Percentiles rank a stretch among this genome's conserved stretches.
Conservation (phyloP, 2,113 vertebrate species). For the Scophthalmus maximus region DNA sequence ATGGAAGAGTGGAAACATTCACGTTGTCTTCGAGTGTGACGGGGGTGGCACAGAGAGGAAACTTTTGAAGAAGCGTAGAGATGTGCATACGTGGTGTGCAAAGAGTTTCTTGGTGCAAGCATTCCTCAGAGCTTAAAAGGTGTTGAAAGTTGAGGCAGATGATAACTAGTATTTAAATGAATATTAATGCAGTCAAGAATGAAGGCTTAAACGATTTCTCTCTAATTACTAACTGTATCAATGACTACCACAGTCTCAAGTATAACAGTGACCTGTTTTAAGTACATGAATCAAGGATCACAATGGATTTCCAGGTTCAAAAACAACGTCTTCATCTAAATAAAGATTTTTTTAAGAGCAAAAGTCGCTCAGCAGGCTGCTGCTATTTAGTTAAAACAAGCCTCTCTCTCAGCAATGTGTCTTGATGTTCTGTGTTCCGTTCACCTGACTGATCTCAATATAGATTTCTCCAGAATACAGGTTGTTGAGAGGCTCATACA, state of each 20-base stretch:
- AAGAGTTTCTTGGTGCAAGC: background rate
- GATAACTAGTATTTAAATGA: too few relatives aligned
- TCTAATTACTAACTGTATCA: conserved; percentile 19
- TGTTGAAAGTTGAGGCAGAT: too few relatives aligned
- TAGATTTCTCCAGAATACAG: conserved; percentile 45
- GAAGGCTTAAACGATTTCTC: background rate
- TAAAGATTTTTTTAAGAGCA: background rate
- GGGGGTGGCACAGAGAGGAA: background rate
- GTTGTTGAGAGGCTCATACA: conserved; percentile 11
- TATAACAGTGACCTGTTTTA: background rate
- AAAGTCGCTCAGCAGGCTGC: background rate
- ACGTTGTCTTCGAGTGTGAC: conserved; percentile 30
- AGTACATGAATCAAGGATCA: conserved; percentile 7
- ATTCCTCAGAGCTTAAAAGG: background rate
- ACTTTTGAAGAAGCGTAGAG: conserved; percentile 24
- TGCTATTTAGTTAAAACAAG: conserved; percentile 24
- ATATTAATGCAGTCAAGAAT: conserved; percentile 20
- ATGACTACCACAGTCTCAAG: conserved; percentile 1
- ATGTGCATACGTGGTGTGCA: background rate
- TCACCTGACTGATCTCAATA: conserved; percentile 46
- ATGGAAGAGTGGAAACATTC: conserved; percentile 51
- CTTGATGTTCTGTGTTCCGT: conserved; percentile 4
- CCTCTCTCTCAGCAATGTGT: background rate
- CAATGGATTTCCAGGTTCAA: background rate
- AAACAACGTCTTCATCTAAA: conserved; percentile 12